Evolutionary conservation across 1,140 invertebrate genomes (phyloP).

Genomic region (silkworm (Bombyx mori)): ASM3026992v2 NC_085119.1:14193001-14193500

Average conservation of each 20-base stretch:
- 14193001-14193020: too few relatives aligned
- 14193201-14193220: not conserved
- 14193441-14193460: not conserved
- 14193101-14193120: too few relatives aligned
- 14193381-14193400: constrained; percentile 7
- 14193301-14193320: not conserved
- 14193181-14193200: not conserved
- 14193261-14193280: not conserved
- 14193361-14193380: not conserved
- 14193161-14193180: too few relatives aligned
- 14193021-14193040: too few relatives aligned
- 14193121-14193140: too few relatives aligned
- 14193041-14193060: too few relatives aligned
- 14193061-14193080: too few relatives aligned
- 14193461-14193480: constrained; percentile 3
- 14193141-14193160: too few relatives aligned
- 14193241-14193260: not conserved
- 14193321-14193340: not conserved
- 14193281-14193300: not conserved
- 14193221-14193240: not conserved
- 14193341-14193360: constrained; percentile 1
- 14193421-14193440: not conserved
- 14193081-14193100: too few relatives aligned
- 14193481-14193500: too few relatives aligned
- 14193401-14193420: constrained; percentile 8